phyloP scores from a whole-genome alignment of 2,113 vertebrate genomes.

The Butorides virescens region DNA sequence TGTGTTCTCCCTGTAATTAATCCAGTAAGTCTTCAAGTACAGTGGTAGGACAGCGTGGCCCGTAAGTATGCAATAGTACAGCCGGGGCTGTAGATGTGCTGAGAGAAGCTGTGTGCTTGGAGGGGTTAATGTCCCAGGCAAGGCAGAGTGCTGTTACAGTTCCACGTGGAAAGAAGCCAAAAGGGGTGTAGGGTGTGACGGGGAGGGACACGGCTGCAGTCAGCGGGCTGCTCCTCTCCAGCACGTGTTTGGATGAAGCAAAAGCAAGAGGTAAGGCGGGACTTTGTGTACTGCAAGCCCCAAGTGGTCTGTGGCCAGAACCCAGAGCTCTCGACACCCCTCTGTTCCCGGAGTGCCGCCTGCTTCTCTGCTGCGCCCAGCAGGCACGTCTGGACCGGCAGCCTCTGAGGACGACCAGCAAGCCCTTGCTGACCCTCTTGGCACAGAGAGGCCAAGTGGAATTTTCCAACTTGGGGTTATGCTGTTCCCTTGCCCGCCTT shows the following conservation, averaged over 20 bases:
- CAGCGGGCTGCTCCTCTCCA: not conserved
- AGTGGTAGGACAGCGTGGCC: not conserved
- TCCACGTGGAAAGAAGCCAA: not conserved
- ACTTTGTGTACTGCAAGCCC: not conserved
- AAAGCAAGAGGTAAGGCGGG: not conserved
- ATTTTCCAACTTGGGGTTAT: slow-evolving; percentile 24
- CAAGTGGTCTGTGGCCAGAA: not conserved
- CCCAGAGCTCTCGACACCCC: not conserved
- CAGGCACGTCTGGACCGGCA: not conserved
- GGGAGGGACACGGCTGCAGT: not conserved
- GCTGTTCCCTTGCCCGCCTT: not conserved
- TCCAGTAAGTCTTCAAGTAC: not conserved
- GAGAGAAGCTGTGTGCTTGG: not conserved
- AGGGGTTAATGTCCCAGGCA: not conserved
- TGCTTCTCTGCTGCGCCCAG: not conserved
- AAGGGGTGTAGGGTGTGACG: not conserved
- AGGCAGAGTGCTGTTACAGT: not conserved
- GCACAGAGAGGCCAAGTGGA: slow-evolving; percentile 15
- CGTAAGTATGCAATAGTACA: fast-evolving
- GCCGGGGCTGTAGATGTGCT: not conserved
- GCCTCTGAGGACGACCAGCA: not conserved
- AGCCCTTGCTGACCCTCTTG: not conserved
- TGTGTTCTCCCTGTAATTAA: not conserved
- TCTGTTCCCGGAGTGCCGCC: not conserved
- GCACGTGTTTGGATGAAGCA: not conserved